Percentiles rank a stretch among this genome's conserved stretches.
phyloP scores from a whole-genome alignment of 2,888 invertebrate species.

The Bombylius discolor region DNA sequence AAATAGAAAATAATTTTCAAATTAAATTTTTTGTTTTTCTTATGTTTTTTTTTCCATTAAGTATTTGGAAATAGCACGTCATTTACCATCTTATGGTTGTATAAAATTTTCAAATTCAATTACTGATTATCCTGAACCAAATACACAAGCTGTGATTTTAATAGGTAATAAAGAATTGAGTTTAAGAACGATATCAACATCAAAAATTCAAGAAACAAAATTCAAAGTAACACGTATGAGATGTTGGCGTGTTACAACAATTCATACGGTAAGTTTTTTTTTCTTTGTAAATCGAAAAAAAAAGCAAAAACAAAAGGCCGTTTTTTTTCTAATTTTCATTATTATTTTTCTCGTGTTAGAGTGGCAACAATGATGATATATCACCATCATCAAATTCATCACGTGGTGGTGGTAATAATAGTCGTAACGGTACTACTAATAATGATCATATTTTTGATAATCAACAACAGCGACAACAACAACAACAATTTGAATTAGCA shows the following conservation, averaged over 20 bases:
- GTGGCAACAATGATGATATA: constrained; percentile 14
- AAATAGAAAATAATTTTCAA: background rate
- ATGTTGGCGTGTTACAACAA: constrained; percentile 91
- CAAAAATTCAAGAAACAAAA: constrained; percentile 62
- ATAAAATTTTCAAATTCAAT: constrained; percentile 63
- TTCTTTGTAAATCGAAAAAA: background rate
- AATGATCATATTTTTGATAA: background rate
- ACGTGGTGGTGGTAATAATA: background rate
- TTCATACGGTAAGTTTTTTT: constrained; percentile 49
- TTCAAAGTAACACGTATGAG: constrained; percentile 94
- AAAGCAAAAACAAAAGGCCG: background rate
- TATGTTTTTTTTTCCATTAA: constrained; percentile 35
- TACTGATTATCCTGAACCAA: constrained; percentile 62
- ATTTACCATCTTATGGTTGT: constrained; percentile 79
- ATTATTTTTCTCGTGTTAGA: constrained; percentile 5
- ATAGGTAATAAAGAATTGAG: constrained; percentile 80
- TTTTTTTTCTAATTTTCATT: background rate
- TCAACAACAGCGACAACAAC: constrained; percentile 15
- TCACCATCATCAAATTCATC: constrained; percentile 12
- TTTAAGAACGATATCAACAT: constrained; percentile 47
- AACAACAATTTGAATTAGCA: constrained; percentile 57
- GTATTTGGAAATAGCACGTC: constrained; percentile 75
- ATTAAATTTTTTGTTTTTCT: background rate
- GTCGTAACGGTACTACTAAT: too few relatives aligned
- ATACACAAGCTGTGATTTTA: constrained; percentile 56